Conservation (phyloP, 2,113 vertebrate genomes). For the Chaetodon auriga region DNA sequence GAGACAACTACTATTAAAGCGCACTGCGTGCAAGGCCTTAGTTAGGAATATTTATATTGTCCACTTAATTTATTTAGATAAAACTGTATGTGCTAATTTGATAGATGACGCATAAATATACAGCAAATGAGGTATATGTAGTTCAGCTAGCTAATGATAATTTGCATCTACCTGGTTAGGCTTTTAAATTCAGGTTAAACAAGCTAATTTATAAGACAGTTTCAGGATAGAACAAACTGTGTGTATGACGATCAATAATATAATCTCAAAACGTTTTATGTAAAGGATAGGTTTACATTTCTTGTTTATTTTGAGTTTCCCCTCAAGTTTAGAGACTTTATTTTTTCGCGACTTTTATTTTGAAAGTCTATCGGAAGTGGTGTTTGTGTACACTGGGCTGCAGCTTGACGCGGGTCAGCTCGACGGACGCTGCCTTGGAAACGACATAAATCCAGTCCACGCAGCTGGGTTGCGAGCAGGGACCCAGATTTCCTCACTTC, state of each 20-base stretch:
- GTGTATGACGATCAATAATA: background rate
- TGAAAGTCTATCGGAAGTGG: slow-evolving; percentile 28
- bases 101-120: background rate
- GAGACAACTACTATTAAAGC: background rate
- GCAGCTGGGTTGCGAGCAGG: slow-evolving; percentile 65
- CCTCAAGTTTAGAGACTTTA: background rate
- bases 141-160: too few species aligned
- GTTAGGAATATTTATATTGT: background rate
- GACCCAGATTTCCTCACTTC: slow-evolving; percentile 73
- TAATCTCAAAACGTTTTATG: background rate
- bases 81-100: background rate
- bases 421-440: slow-evolving; percentile 80
- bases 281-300: background rate
- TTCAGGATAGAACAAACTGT: background rate
- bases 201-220: too few species aligned
- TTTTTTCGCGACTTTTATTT: slow-evolving; percentile 35
- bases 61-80: background rate
- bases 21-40: background rate
- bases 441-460: slow-evolving; percentile 74
- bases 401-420: slow-evolving; percentile 32
- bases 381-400: accelerated
- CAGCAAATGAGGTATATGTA: background rate
- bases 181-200: too few species aligned
- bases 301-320: too few species aligned
- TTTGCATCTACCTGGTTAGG: too few species aligned